A percentile compares a stretch with the other conserved stretches of the same genome.
Conservation (phyloP, 2,797 vertebrate genomes). For the Schizopygopsis pylzovi region DNA sequence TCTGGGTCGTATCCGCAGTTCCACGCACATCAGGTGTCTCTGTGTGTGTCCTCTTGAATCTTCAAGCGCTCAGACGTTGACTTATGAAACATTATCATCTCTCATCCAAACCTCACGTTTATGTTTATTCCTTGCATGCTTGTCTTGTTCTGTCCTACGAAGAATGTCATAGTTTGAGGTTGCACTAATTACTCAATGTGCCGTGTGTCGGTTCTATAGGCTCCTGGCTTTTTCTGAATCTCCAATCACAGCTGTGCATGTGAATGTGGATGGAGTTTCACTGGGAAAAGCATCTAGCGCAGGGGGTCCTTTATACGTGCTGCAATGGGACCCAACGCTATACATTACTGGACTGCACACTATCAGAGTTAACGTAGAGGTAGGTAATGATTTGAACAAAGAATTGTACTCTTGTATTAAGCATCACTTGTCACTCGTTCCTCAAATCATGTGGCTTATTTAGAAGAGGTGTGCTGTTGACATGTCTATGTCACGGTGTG, state of each 20-base stretch:
- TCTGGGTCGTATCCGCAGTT: slow-evolving; percentile 82
- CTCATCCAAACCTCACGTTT: slow-evolving; percentile 1
- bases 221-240: slow-evolving; percentile 92
- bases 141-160: background rate
- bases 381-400: slow-evolving; percentile 62
- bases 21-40: slow-evolving; percentile 94
- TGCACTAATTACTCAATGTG: slow-evolving; percentile 2
- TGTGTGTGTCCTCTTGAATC: slow-evolving; percentile 56
- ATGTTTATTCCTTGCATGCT: background rate
- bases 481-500: too few relatives aligned
- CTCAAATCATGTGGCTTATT: background rate
- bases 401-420: background rate
- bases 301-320: slow-evolving; percentile 87
- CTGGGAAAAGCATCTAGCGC: slow-evolving; percentile 81
- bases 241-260: slow-evolving; percentile 81
- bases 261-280: slow-evolving; percentile 82
- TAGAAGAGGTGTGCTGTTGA: background rate
- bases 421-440: background rate
- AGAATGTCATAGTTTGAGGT: background rate
- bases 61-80: slow-evolving; percentile 6
- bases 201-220: slow-evolving; percentile 69
- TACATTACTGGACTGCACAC: slow-evolving; percentile 87
- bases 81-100: background rate
- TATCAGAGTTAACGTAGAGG: slow-evolving; percentile 88
- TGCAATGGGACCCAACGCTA: slow-evolving; percentile 87